phyloP scores from a whole-genome alignment of 35 echinoderm and acorn worm species.

The Amphiura filiformis region DNA sequence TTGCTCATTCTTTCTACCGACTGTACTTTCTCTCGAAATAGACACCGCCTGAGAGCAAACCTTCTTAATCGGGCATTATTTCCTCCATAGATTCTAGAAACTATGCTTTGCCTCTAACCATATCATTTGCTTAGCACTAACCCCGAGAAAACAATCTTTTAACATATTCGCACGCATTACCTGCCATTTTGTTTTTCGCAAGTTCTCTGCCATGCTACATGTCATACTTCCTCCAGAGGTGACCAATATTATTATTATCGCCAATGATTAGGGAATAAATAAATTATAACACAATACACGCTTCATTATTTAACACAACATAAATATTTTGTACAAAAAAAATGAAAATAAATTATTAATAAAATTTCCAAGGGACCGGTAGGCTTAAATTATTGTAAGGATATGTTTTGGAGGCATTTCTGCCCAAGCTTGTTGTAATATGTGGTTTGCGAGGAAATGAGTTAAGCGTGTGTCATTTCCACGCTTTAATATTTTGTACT shows the following conservation, averaged over 20 bases:
- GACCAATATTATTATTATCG: too few relatives aligned
- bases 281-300: too few relatives aligned
- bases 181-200: too few relatives aligned
- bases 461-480: background rate
- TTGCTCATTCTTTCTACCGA: background rate
- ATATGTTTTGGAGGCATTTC: background rate
- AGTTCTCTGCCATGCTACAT: too few relatives aligned
- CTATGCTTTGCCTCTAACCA: background rate
- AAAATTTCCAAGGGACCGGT: too few relatives aligned
- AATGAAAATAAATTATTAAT: too few relatives aligned
- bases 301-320: too few relatives aligned
- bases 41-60: background rate
- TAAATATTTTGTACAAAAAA: too few relatives aligned
- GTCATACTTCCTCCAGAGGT: too few relatives aligned
- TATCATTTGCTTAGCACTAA: background rate
- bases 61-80: background rate
- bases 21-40: background rate
- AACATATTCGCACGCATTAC: too few relatives aligned
- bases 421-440: background rate
- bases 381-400: background rate
- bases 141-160: too few relatives aligned
- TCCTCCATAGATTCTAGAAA: constrained; percentile 7
- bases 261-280: too few relatives aligned
- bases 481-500: constrained; percentile 3
- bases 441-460: background rate